Evolutionary conservation across 2,113 vertebrate genomes (phyloP).

Genomic region (Grus americana): DNA sequence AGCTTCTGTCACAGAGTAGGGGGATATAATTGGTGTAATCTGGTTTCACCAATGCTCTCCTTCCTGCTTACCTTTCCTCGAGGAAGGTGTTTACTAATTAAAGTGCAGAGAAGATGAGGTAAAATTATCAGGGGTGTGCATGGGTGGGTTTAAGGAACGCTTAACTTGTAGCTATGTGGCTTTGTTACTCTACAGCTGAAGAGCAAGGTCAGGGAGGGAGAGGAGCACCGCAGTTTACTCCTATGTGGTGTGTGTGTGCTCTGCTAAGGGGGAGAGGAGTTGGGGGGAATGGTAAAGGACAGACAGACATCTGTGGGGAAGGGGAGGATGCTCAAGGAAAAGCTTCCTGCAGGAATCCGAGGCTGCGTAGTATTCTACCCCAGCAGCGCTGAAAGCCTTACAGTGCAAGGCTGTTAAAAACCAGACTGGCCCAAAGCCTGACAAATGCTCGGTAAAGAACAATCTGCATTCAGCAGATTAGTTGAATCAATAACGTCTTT

Average conservation of each 20-base stretch:
- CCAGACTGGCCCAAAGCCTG: background rate
- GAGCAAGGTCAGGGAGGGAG: background rate
- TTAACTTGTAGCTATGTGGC: background rate
- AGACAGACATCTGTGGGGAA: background rate
- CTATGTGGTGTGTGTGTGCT: rapidly evolving
- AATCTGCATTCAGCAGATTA: background rate
- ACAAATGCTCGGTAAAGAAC: background rate
- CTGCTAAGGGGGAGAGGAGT: background rate
- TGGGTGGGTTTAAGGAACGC: background rate
- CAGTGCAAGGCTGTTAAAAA: background rate
- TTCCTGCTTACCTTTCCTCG: background rate
- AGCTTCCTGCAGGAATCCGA: background rate
- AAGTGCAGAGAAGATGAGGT: background rate
- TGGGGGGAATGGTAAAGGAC: background rate
- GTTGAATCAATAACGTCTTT: background rate
- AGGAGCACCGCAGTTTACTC: background rate
- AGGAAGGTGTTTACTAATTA: background rate
- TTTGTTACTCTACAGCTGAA: background rate
- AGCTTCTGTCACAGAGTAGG: background rate
- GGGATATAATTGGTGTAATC: background rate
- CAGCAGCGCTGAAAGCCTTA: rapidly evolving
- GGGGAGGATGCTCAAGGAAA: background rate
- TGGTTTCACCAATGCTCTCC: background rate
- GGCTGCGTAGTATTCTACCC: background rate
- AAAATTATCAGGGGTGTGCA: background rate